Evolutionary conservation across 2,797 vertebrate genomes (phyloP), one percentile per base, ranked within the genome.

Genomic region (Vespertilio murinus): DNA sequence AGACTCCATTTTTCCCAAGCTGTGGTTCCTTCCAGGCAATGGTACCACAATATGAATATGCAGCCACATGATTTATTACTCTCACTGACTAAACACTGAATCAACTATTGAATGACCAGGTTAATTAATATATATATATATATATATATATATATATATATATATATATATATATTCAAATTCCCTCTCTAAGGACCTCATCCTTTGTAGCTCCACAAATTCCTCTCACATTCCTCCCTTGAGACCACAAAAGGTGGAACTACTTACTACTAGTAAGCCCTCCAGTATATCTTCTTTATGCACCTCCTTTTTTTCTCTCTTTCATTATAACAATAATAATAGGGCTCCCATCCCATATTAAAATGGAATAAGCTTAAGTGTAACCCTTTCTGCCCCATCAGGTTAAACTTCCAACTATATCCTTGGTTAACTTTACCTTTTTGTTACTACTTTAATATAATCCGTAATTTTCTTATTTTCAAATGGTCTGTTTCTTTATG

Each of bases 401-500:
- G 3, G 9, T 91, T 85, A 86, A 88, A 85, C 74, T 71, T 91
- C 22, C 71, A 93, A 47, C 35, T 84, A 0, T 80, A 35, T 59
- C 75, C 87, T 91, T 82, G 54, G 30, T 74, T 83, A 30, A 88
- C 45, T 70, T 84, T 78, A 83, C 25, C 54, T 93, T 92, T 94
- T 67, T 65, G 74, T 94, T 35, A 59, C 78, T 14, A 49, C 30
- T 84, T 91, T 70, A 74, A 10, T 95, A 33, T 86, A 65, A 78
- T 25, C 18, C 74, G 64, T 33, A 90, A 1, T 94, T 94, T 90
- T 69, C 56, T 71, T 64, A 20, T 70, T 80, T 96, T 74, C 82
- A 70, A 77, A 85, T 85, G 38, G 22, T 87, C 65, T 91, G 11
- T 64, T 93, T 94, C 45, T 71, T 84, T 56, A 56, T 1, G 8